Conservation (phyloP, 2,113 vertebrate genomes). For the Cynoglossus semilaevis region DNA sequence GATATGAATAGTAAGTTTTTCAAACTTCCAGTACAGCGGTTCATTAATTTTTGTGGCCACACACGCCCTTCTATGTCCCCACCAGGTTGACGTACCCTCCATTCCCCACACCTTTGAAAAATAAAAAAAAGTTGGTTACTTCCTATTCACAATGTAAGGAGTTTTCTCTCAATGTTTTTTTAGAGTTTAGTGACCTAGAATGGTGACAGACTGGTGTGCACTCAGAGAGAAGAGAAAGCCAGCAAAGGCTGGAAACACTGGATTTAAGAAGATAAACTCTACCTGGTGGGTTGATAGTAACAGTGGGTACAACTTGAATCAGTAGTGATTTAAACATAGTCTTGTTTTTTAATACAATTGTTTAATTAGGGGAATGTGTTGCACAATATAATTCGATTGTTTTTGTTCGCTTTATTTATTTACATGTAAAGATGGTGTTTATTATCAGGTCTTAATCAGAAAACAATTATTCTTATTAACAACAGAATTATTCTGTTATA, state of each 20-base stretch:
- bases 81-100: no score
- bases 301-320: background rate
- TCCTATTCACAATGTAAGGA: no score
- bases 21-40: no score
- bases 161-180: no score
- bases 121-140: no score
- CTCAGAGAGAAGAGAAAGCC: constrained; percentile 88
- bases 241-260: constrained; percentile 93
- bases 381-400: background rate
- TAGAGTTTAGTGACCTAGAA: constrained; percentile 88
- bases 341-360: background rate
- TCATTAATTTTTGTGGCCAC: no score
- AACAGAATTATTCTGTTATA: no score
- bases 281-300: constrained; percentile 77
- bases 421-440: constrained; percentile 84
- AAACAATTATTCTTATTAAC: constrained; percentile 65
- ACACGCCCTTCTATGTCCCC: no score
- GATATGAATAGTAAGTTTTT: background rate
- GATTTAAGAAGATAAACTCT: constrained; percentile 84
- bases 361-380: background rate
- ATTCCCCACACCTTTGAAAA: no score
- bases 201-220: constrained; percentile 82
- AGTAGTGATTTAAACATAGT: background rate
- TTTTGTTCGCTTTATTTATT: constrained; percentile 38
- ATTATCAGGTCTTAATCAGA: constrained; percentile 84